A percentile compares a stretch with the other conserved stretches of the same genome.
These are phyloP conservation scores for Synanthedon tipuliformis DNA, from an alignment of 2,888 invertebrate species.

Conservation along the genomic window DNA sequence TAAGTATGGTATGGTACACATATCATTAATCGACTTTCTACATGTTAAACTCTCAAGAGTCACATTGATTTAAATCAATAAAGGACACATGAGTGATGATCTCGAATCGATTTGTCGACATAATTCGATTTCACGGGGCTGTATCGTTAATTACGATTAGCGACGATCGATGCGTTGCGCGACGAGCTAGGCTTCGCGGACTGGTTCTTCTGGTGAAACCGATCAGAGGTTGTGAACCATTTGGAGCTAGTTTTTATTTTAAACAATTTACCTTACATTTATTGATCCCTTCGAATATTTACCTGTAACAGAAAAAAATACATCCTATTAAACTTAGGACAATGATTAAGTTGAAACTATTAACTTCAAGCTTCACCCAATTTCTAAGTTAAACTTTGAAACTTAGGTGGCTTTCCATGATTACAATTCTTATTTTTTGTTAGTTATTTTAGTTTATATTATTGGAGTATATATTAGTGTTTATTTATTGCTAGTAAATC, in stretches of 20 bases:
- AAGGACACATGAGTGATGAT: slow-evolving; percentile 23
- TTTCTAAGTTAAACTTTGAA: too few relatives aligned
- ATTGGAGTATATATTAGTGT: too few relatives aligned
- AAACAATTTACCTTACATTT: background rate
- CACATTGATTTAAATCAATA: slow-evolving; percentile 24
- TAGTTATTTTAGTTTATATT: too few relatives aligned
- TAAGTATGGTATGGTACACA: background rate
- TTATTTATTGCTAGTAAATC: too few relatives aligned
- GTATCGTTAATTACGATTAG: slow-evolving; percentile 59
- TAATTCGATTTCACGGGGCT: slow-evolving; percentile 52
- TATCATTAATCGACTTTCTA: slow-evolving; percentile 8
- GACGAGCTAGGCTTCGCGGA: slow-evolving; percentile 21
- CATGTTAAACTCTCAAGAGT: slow-evolving; percentile 14
- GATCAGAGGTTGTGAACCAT: slow-evolving; percentile 46
- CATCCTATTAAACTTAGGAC: too few relatives aligned
- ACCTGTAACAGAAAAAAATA: too few relatives aligned
- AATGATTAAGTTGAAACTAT: too few relatives aligned
- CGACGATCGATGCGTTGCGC: slow-evolving; percentile 46
- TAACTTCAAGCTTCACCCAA: too few relatives aligned
- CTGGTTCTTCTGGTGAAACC: slow-evolving; percentile 59
- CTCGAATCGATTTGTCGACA: slow-evolving; percentile 45
- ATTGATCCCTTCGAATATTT: too few relatives aligned
- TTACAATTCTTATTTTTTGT: too few relatives aligned
- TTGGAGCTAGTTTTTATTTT: slow-evolving; percentile 22
- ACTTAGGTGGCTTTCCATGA: too few relatives aligned